These are phyloP conservation scores for Lasioglossum zephyrum DNA, from an alignment of 2,888 invertebrate species.

Conservation along the genomic window DNA sequence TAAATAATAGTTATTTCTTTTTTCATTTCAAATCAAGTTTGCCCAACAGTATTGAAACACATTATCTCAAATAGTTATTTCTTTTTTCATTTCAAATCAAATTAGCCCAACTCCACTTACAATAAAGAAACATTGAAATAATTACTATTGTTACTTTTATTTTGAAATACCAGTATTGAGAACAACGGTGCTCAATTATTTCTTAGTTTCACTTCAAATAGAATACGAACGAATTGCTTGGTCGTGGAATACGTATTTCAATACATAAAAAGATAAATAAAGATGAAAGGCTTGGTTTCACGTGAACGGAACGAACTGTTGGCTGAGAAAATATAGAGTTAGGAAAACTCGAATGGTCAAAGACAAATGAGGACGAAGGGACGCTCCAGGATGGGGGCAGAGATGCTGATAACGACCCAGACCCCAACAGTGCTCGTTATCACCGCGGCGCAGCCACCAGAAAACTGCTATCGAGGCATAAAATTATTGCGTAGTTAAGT, in stretches of 20 bases:
- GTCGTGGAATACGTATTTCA: not conserved
- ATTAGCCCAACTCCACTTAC: too few relatives aligned
- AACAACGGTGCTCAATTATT: too few relatives aligned
- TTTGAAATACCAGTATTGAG: too few relatives aligned
- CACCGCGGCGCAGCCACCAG: slow-evolving; percentile 42
- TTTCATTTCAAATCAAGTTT: too few relatives aligned
- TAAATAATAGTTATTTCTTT: too few relatives aligned
- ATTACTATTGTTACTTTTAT: too few relatives aligned
- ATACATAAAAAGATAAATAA: not conserved
- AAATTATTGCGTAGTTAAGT: slow-evolving; percentile 70
- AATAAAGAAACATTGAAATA: too few relatives aligned
- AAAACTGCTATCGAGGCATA: slow-evolving; percentile 51
- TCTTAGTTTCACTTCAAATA: too few relatives aligned
- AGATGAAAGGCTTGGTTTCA: not conserved
- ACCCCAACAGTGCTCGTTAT: slow-evolving; percentile 45
- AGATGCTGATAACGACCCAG: slow-evolving; percentile 32
- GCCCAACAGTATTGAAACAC: too few relatives aligned
- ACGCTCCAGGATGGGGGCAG: not conserved
- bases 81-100: too few relatives aligned
- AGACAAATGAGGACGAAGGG: slow-evolving; percentile 16
- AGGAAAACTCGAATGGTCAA: not conserved
- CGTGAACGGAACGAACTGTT: not conserved
- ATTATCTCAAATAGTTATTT: too few relatives aligned
- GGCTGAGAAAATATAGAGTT: not conserved
- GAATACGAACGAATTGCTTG: too few relatives aligned